Evolutionary conservation across 2,113 vertebrate species (phyloP).

Genomic region (Oncorhynchus mykiss): DNA sequence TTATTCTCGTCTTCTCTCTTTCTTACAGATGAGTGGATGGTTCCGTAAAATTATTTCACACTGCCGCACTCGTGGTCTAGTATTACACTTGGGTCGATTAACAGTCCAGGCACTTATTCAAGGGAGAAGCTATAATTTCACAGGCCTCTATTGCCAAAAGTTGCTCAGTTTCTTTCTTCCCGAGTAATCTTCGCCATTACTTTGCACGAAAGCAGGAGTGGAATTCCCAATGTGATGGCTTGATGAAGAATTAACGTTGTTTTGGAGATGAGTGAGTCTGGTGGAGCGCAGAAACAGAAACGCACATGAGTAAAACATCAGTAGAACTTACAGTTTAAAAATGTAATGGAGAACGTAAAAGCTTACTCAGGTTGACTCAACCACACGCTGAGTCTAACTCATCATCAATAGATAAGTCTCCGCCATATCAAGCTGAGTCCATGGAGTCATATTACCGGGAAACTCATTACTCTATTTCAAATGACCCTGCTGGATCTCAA

Average conservation of each 20-base stretch:
- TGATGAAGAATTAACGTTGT: constrained; percentile 65
- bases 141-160: constrained; percentile 60
- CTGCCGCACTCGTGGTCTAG: constrained; percentile 51
- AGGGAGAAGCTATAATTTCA: constrained; percentile 61
- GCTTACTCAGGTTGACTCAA: constrained; percentile 37
- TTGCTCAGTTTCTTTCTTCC: constrained; percentile 54
- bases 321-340: constrained; percentile 43
- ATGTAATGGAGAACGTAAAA: constrained; percentile 41
- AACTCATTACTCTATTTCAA: background rate
- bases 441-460: background rate
- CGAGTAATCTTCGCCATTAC: constrained; percentile 58
- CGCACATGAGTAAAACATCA: constrained; percentile 45
- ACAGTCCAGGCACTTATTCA: constrained; percentile 61
- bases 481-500: background rate
- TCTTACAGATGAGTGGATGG: constrained; percentile 20
- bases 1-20: constrained; percentile 27
- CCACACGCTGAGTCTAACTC: background rate
- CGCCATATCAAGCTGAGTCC: background rate
- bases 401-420: background rate
- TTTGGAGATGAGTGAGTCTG: constrained; percentile 43
- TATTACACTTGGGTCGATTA: constrained; percentile 67
- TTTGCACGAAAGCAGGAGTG: constrained; percentile 30
- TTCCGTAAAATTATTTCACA: constrained; percentile 47
- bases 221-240: constrained; percentile 41
- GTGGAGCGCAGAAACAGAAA: constrained; percentile 34